Evolutionary conservation across 2,113 vertebrate species (phyloP).

Genomic region (Pavo muticus): DNA sequence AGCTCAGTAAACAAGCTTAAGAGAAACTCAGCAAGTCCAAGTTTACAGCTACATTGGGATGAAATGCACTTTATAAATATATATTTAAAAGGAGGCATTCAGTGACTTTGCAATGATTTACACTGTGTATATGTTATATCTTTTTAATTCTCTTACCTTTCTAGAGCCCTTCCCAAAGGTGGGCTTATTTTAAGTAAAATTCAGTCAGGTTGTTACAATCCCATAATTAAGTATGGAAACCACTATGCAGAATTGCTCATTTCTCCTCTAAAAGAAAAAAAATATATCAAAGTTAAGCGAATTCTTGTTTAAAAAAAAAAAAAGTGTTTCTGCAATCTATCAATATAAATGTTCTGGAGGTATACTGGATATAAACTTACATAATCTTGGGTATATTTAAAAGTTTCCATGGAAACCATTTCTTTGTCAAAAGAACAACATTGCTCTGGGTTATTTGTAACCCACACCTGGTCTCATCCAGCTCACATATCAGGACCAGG

Average conservation of each 20-base stretch:
- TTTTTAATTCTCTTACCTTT: neutral
- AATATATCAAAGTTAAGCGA: neutral
- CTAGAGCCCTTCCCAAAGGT: neutral
- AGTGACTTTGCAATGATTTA: constrained; percentile 3
- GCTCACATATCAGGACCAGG: neutral
- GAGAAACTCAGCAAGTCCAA: neutral
- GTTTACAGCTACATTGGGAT: neutral
- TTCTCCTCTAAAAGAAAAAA: constrained; percentile 30
- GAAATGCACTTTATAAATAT: neutral
- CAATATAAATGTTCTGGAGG: constrained; percentile 46
- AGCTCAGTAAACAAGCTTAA: constrained; percentile 39
- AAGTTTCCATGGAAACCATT: constrained; percentile 66
- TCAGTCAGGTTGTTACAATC: too few species aligned
- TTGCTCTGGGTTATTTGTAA: constrained; percentile 35
- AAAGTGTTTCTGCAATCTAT: constrained; percentile 35
- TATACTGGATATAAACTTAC: constrained; percentile 58
- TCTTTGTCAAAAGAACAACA: constrained; percentile 64
- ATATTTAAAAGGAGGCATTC: neutral
- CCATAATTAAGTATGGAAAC: neutral
- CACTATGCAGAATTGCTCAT: neutral
- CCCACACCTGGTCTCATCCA: constrained; percentile 28
- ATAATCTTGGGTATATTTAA: constrained; percentile 65
- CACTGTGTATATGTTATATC: neutral
- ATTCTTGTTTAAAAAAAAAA: constrained; percentile 27
- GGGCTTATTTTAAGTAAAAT: neutral